Conservation (phyloP, 2,113 vertebrate species). For the Scomber colias region DNA sequence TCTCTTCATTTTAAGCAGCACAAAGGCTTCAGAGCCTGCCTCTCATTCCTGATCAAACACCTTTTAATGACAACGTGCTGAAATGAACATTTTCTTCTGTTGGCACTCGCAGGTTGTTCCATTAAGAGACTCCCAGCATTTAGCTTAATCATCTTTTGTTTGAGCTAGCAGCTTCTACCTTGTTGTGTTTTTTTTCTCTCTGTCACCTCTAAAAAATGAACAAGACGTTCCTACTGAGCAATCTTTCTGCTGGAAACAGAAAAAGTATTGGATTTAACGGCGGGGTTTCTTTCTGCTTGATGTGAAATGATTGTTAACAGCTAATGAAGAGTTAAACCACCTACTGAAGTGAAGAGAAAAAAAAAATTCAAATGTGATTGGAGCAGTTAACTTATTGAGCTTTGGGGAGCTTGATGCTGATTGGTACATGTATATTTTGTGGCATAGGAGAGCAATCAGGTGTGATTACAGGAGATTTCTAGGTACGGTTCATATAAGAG, state of each 20-base stretch:
- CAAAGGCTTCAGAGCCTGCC: slow-evolving; percentile 43
- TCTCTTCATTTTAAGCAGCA: slow-evolving; percentile 24
- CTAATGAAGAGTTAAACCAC: slow-evolving; percentile 27
- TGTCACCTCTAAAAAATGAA: slow-evolving; percentile 40
- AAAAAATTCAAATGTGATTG: slow-evolving; percentile 58
- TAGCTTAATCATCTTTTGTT: slow-evolving; percentile 42
- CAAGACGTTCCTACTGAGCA: neutral
- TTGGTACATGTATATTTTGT: slow-evolving; percentile 34
- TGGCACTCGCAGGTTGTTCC: slow-evolving; percentile 18
- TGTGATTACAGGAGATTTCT: slow-evolving; percentile 33
- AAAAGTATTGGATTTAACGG: neutral
- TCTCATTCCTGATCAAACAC: slow-evolving; percentile 41
- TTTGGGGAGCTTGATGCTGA: slow-evolving; percentile 30
- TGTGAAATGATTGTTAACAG: slow-evolving; percentile 24
- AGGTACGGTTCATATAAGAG: slow-evolving; percentile 12
- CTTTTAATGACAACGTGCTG: slow-evolving; percentile 49
- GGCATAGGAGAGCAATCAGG: slow-evolving; percentile 29
- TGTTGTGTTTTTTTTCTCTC: neutral
- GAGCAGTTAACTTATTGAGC: slow-evolving; percentile 20
- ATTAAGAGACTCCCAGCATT: slow-evolving; percentile 40
- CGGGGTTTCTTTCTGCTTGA: slow-evolving; percentile 8
- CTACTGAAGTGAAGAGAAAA: slow-evolving; percentile 17
- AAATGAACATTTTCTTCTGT: slow-evolving; percentile 55
- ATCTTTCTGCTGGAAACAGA: neutral
- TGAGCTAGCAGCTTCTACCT: slow-evolving; percentile 22